phyloP scores from a whole-genome alignment of 2,113 vertebrate species.

The mouse (Mus musculus) region DNA sequence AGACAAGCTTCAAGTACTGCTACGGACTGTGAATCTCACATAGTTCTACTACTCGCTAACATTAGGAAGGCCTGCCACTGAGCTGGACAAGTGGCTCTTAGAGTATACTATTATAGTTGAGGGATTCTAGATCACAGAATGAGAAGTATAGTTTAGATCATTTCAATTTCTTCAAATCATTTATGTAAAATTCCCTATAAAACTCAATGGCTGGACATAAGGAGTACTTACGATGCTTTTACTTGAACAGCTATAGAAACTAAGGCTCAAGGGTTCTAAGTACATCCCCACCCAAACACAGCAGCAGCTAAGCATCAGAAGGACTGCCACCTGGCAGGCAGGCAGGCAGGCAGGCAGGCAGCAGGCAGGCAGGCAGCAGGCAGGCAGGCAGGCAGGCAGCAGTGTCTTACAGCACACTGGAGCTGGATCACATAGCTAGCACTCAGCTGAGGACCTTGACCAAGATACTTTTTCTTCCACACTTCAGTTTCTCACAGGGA shows the following conservation, averaged over 20 bases:
- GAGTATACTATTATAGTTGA: conserved; percentile 27
- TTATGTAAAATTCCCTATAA: not conserved
- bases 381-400: not conserved
- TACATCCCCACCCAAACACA: conserved; percentile 23
- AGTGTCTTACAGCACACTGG: not conserved
- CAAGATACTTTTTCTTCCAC: not conserved
- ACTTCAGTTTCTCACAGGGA: not conserved
- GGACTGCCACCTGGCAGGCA: not conserved
- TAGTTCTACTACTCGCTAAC: conserved; percentile 36
- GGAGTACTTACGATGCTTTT: not conserved
- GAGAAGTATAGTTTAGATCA: not conserved
- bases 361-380: fast-evolving
- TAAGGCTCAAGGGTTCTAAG: not conserved
- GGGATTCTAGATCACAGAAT: conserved; percentile 41
- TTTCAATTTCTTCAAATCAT: conserved; percentile 53
- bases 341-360: not conserved
- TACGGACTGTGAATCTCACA: conserved; percentile 41
- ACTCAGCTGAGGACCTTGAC: not conserved
- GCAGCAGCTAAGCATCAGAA: conserved; percentile 11
- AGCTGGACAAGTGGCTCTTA: conserved; percentile 23
- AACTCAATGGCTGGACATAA: not conserved
- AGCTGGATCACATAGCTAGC: not conserved
- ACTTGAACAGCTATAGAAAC: conserved; percentile 36
- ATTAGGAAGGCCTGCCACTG: not conserved
- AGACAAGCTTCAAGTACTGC: conserved; percentile 26